Evolutionary conservation across 2,888 invertebrate genomes (phyloP).

Genomic region (Nowickia ferox): DNA sequence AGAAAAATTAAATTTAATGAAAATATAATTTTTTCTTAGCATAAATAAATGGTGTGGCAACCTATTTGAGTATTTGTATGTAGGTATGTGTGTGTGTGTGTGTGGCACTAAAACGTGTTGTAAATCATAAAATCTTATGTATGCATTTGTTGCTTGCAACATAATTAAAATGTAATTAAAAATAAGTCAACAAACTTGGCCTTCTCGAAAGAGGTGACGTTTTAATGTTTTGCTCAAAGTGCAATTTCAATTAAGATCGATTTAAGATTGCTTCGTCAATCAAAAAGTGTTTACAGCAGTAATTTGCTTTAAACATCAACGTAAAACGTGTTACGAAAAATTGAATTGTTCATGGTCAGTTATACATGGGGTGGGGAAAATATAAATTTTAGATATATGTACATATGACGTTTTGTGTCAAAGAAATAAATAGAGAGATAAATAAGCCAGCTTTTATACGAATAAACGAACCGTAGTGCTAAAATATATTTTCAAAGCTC

Average conservation of each 20-base stretch:
- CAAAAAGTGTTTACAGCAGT: background rate
- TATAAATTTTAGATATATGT: background rate
- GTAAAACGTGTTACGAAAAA: background rate
- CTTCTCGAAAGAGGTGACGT: slow-evolving; percentile 22
- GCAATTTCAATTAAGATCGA: slow-evolving; percentile 18
- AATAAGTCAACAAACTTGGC: slow-evolving; percentile 61
- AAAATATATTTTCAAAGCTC: no score
- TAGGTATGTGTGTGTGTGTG: background rate
- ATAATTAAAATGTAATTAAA: slow-evolving; percentile 51
- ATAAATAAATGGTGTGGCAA: slow-evolving; percentile 18
- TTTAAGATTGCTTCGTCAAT: slow-evolving; percentile 22
- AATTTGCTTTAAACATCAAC: background rate
- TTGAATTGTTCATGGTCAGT: background rate
- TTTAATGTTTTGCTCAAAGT: slow-evolving; percentile 3
- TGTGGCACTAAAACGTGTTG: slow-evolving; percentile 48
- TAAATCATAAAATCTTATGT: slow-evolving; percentile 26
- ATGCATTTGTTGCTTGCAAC: background rate
- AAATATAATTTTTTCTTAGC: slow-evolving; percentile 2
- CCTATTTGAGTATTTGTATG: background rate
- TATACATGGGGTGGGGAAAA: background rate
- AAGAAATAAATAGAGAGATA: no score
- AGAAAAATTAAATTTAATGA: slow-evolving; percentile 40
- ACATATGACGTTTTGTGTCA: no score
- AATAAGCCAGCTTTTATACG: no score
- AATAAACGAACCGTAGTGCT: no score